A percentile compares a stretch with the other conserved stretches of the same genome.
Conservation (phyloP, 2,797 vertebrate genomes). For the Anguilla marmorata region DNA sequence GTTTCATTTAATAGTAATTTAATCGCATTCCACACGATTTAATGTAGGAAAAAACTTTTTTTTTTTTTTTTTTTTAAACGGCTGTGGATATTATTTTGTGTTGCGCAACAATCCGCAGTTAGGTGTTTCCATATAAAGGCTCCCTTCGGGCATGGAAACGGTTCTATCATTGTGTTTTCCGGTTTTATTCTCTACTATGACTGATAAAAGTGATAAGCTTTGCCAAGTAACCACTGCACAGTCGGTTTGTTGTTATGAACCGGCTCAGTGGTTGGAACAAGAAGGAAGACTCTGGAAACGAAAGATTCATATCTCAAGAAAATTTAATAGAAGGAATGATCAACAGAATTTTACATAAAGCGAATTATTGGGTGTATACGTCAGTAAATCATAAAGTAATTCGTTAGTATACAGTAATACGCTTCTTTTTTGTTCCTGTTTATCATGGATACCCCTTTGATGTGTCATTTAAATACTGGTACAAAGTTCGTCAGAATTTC, state of each 20-base stretch:
- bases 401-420: background rate
- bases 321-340: too few relatives aligned
- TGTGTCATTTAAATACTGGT: background rate
- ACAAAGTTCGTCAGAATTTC: background rate
- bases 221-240: background rate
- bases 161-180: background rate
- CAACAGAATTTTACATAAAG: too few relatives aligned
- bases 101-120: background rate
- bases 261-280: background rate
- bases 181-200: background rate
- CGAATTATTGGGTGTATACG: too few relatives aligned
- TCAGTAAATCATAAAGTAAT: too few relatives aligned
- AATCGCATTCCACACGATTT: background rate
- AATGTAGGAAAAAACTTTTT: background rate
- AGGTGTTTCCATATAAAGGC: background rate
- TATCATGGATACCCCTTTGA: background rate
- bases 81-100: background rate
- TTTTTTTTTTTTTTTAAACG: background rate
- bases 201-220: background rate
- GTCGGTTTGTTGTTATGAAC: too few relatives aligned
- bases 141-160: background rate
- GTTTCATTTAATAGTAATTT: background rate
- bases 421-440: background rate
- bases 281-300: background rate
- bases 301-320: background rate